Percentiles rank a stretch among this genome's conserved stretches.
Evolutionary conservation across 2,113 vertebrate species (phyloP).

Genomic region (Megaceryle maxima): DNA sequence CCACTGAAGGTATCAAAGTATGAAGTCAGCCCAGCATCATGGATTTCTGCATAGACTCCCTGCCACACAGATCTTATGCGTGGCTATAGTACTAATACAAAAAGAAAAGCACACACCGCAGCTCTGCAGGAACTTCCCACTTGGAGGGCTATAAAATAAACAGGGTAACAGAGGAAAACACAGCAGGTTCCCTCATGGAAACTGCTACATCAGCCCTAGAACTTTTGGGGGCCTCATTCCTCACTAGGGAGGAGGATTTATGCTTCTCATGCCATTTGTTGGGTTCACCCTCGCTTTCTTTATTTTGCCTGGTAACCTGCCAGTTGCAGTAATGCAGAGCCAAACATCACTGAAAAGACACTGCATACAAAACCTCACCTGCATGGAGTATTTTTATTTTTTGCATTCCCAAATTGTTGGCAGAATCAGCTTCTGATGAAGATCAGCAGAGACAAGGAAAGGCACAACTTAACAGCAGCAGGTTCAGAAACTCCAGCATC

Average conservation of each 20-base stretch:
- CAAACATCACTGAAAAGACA: background rate
- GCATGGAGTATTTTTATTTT: too few relatives aligned
- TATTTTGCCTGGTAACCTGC: background rate
- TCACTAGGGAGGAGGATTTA: background rate
- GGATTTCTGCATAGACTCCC: background rate
- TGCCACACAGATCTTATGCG: background rate
- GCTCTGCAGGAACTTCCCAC: background rate
- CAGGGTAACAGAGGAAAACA: background rate
- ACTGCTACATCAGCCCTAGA: background rate
- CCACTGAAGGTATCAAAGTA: background rate
- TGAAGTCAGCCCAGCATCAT: background rate
- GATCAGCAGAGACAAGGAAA: background rate
- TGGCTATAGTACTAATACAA: background rate
- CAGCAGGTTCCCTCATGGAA: background rate
- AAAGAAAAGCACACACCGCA: background rate
- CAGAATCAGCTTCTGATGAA: background rate
- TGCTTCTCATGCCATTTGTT: background rate
- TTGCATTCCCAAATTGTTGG: accelerated
- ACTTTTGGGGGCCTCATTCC: background rate
- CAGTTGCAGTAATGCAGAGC: background rate
- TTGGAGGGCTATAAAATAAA: background rate
- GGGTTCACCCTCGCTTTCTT: background rate
- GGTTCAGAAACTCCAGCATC: background rate
- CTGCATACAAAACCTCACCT: background rate
- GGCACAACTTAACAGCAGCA: background rate